These are phyloP conservation scores for Tigriopus californicus DNA, from an alignment of 2,888 invertebrate genomes.

Conservation along the genomic window DNA sequence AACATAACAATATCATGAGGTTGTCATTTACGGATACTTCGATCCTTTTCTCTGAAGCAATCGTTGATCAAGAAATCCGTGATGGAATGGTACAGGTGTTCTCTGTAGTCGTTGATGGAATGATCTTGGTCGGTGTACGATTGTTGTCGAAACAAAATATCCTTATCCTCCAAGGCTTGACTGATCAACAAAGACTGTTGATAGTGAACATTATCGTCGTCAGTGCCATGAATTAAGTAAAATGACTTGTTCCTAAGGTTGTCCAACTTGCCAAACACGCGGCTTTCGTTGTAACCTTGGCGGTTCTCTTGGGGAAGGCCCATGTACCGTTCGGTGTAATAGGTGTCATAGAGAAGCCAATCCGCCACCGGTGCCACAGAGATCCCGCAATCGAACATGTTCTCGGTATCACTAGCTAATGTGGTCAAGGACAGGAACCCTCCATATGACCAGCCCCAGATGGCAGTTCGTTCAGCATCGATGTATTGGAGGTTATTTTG, in stretches of 20 bases:
- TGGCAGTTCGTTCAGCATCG: slow-evolving; percentile 59
- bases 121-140: slow-evolving; percentile 27
- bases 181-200: slow-evolving; percentile 87
- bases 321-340: slow-evolving; percentile 95
- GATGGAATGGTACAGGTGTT: slow-evolving; percentile 7
- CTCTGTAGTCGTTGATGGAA: not conserved
- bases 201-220: slow-evolving; percentile 91
- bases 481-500: slow-evolving; percentile 29
- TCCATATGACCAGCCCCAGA: slow-evolving; percentile 99
- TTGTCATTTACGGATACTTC: too few species aligned
- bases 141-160: slow-evolving; percentile 79
- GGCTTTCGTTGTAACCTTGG: slow-evolving; percentile 50
- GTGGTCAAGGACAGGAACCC: slow-evolving; percentile 80
- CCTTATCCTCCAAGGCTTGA: slow-evolving; percentile 57
- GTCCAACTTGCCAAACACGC: slow-evolving; percentile 47
- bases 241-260: slow-evolving; percentile 54
- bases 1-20: too few species aligned
- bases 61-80: slow-evolving; percentile 11
- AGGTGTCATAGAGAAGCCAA: slow-evolving; percentile 43
- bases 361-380: slow-evolving; percentile 87
- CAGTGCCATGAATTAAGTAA: slow-evolving; percentile 80
- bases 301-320: slow-evolving; percentile 59
- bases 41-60: not conserved
- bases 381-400: slow-evolving; percentile 75
- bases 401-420: slow-evolving; percentile 48